phyloP scores from a whole-genome alignment of 2,797 vertebrate species.

The Argyrosomus regius region DNA sequence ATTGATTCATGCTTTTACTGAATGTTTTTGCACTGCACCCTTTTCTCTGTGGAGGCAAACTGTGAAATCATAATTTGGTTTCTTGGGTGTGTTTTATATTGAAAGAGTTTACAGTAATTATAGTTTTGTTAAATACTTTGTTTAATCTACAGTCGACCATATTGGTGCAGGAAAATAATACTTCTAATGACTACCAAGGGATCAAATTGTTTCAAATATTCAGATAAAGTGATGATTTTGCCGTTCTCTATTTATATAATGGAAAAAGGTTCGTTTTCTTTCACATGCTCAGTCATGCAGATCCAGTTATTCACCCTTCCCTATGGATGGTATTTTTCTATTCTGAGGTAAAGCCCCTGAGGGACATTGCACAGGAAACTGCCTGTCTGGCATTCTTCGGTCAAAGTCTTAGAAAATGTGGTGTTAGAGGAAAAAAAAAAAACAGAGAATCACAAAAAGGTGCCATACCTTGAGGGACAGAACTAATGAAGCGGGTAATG shows the following conservation, averaged over 20 bases:
- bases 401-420: constrained; percentile 48
- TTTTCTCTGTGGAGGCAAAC: background rate
- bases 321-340: constrained; percentile 36
- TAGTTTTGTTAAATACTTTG: background rate
- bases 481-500: constrained; percentile 83
- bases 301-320: constrained; percentile 37
- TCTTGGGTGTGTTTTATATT: background rate
- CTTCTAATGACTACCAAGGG: background rate
- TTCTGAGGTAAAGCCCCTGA: constrained; percentile 42
- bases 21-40: background rate
- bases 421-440: constrained; percentile 16
- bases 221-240: constrained; percentile 7
- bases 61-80: background rate
- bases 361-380: constrained; percentile 50
- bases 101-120: background rate
- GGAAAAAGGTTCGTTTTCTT: constrained; percentile 8
- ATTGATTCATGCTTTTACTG: background rate
- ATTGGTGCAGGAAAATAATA: background rate
- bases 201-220: background rate
- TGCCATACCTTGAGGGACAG: constrained; percentile 71
- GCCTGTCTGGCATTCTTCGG: constrained; percentile 52
- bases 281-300: constrained; percentile 24
- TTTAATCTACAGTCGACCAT: background rate
- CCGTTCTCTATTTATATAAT: constrained; percentile 22
- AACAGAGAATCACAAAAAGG: constrained; percentile 47